A percentile compares a stretch with the other conserved stretches of the same genome.
Conservation (phyloP, 92 coral and sea anemone genomes). For the Anthopleura xanthogrammica region DNA sequence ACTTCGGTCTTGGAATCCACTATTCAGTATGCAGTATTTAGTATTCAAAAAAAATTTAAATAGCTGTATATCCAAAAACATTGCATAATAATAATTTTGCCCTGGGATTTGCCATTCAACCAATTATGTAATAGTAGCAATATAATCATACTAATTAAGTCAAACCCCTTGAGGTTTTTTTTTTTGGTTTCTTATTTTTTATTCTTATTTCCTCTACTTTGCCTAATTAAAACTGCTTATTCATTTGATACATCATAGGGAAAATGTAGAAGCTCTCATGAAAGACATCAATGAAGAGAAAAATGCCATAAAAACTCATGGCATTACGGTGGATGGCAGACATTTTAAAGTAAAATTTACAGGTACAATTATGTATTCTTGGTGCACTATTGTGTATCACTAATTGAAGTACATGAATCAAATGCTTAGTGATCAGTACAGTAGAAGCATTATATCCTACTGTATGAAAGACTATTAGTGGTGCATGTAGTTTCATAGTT, state of each 20-base stretch:
- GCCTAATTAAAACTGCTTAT: too few relatives aligned
- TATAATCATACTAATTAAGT: neutral
- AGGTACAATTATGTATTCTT: conserved; percentile 3
- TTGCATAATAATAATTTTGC: too few relatives aligned
- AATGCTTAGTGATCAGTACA: too few relatives aligned
- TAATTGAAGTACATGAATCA: too few relatives aligned
- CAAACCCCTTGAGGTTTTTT: neutral
- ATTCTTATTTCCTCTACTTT: too few relatives aligned
- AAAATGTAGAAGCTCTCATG: conserved; percentile 35
- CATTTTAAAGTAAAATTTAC: conserved; percentile 34
- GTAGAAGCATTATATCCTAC: too few relatives aligned
- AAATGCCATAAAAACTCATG: conserved; percentile 24
- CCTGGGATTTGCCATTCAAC: too few relatives aligned
- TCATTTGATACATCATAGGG: neutral
- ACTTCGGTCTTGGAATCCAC: too few relatives aligned
- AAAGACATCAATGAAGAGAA: conserved; percentile 24
- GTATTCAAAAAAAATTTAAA: neutral
- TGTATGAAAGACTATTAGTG: too few relatives aligned
- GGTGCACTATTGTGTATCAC: too few relatives aligned
- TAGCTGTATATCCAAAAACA: neutral
- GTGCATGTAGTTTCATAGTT: too few relatives aligned
- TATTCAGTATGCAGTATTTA: neutral
- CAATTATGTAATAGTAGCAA: too few relatives aligned
- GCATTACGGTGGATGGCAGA: conserved; percentile 37
- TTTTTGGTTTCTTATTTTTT: neutral